These are phyloP conservation scores for Diadophis punctatus DNA, from an alignment of 2,113 vertebrate genomes.

Conservation along the genomic window DNA sequence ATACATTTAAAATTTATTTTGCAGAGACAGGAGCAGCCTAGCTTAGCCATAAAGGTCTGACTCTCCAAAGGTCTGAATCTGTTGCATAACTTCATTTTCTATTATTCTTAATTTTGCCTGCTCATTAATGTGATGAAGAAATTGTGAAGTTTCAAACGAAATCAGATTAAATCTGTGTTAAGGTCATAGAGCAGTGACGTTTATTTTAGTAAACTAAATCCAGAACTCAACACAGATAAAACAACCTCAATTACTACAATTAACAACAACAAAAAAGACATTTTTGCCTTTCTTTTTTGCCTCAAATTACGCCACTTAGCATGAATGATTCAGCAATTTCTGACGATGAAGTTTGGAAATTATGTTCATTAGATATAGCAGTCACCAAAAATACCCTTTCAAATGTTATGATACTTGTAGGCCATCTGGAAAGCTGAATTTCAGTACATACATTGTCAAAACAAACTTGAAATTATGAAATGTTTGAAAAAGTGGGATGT, in stretches of 20 bases:
- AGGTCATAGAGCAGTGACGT: neutral
- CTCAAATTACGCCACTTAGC: neutral
- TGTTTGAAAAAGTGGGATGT: neutral
- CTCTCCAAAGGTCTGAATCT: neutral
- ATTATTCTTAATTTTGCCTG: neutral
- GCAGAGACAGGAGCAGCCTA: neutral
- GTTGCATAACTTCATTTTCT: neutral
- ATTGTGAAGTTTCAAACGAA: neutral
- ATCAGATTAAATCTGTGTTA: neutral
- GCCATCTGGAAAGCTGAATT: neutral
- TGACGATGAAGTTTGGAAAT: neutral
- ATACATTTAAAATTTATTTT: neutral
- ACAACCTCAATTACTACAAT: neutral
- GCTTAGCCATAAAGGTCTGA: neutral
- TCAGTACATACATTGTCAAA: neutral
- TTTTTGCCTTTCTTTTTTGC: neutral
- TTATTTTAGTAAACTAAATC: neutral
- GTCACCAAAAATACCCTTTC: neutral
- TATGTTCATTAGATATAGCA: neutral
- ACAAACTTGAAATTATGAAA: neutral
- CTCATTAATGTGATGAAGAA: neutral
- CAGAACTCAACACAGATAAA: no score
- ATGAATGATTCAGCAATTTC: neutral
- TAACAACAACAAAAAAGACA: no score
- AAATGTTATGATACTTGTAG: neutral